Evolutionary conservation across 2,888 invertebrate species (phyloP), one percentile per base, ranked within the genome.

Genomic region (Aradus depressus): DNA sequence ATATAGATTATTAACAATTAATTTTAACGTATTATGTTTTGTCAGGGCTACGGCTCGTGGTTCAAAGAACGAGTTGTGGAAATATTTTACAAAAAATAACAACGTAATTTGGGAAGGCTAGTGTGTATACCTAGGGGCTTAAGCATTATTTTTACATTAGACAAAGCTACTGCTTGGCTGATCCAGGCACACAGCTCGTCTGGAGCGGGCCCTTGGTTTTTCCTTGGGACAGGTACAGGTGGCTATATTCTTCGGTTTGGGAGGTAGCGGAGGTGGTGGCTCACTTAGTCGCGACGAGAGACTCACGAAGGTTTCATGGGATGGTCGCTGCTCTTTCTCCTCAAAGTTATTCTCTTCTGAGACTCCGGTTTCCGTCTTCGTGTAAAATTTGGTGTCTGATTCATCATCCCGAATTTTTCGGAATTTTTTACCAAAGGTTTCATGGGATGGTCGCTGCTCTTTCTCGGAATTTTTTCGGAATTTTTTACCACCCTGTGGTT

Each of bases 171-270:
- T 77, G 57, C 75, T 76, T 4, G 78, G 73, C 60, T 77, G 75
- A 61, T 79, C 78, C 57, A 79, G 67, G 64, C 76, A 79, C 47
- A 75, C 69, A 47, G 71, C 69, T 45, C 69, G 65, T 51, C 63
- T 37, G 26, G 51, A 44, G 8, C 56, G 38, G 31, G 56, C 49
- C 28, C 53, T 22, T 12, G 53, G 53, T 41, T 53, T 55, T 25
- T 55, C 56, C 6, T 32, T 12, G 10, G 59, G 53, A 12, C 50
- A 49, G 3, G 55, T 22, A 50, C 52, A 56, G 3, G 57, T 43
- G 41, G 79, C 75, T 52, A 81, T 66, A 62, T 79, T 76, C 69
- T 81, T 82, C 44, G 82, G 82, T 68, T 84, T 84, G 18, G 84
- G 84, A 19, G 83, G 83, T 60, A 83, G 68, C 3, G 83, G 83